Conservation (phyloP, 2,888 invertebrate species). For the Cephus spinipes region DNA sequence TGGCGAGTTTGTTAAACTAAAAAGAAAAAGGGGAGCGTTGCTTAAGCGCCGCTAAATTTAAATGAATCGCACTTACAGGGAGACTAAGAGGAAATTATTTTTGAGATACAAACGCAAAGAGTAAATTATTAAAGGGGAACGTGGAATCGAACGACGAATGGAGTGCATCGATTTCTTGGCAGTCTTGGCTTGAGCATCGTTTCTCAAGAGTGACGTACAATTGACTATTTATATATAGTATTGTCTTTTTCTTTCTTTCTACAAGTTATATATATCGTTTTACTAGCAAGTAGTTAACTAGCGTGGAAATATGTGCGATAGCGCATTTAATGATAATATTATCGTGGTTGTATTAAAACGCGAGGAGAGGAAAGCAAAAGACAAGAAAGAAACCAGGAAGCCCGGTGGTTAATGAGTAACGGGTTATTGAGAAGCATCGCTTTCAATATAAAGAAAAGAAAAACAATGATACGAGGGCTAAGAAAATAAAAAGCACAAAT, state of each 20-base stretch:
- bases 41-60: background rate
- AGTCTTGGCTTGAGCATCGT: conserved; percentile 55
- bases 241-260: conserved; percentile 9
- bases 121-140: background rate
- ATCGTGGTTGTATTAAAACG: background rate
- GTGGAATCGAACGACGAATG: background rate
- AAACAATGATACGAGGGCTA: background rate
- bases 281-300: background rate
- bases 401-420: background rate
- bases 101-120: background rate
- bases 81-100: background rate
- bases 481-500: background rate
- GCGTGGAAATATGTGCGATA: background rate
- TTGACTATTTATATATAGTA: background rate
- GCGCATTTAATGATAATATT: background rate
- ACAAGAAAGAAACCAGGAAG: conserved; percentile 2
- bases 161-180: conserved; percentile 38
- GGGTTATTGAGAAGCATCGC: background rate
- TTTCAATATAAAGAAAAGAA: background rate
- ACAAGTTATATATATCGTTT: background rate
- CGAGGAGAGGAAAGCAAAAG: background rate
- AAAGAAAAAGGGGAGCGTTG: background rate
- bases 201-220: conserved; percentile 18
- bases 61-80: background rate
- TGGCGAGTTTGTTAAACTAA: background rate